Percentiles rank a stretch among this genome's conserved stretches.
Evolutionary conservation across 2,797 vertebrate species (phyloP).

Genomic region (Molossus molossus): DNA sequence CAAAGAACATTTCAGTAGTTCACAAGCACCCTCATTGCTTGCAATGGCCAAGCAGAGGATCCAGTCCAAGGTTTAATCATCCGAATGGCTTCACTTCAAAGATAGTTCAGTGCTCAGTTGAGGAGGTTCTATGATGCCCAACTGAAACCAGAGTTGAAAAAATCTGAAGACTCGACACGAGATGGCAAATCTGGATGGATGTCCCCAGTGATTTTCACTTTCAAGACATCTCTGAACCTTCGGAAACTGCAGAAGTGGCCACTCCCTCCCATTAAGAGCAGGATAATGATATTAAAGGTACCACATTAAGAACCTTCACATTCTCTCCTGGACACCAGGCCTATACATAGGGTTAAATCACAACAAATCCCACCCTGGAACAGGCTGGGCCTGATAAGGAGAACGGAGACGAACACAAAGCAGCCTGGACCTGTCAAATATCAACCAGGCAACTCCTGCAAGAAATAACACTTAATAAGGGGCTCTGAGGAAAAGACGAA

Average conservation of each 20-base stretch:
- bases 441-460: background rate
- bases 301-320: background rate
- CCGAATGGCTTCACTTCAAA: background rate
- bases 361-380: background rate
- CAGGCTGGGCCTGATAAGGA: background rate
- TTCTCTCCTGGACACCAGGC: background rate
- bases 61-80: background rate
- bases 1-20: background rate
- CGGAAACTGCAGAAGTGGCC: background rate
- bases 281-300: background rate
- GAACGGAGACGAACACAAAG: background rate
- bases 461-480: background rate
- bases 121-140: background rate
- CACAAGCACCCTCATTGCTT: background rate
- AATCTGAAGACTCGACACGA: background rate
- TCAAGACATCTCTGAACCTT: background rate
- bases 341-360: background rate
- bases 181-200: background rate
- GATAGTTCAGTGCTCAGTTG: background rate
- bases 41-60: background rate
- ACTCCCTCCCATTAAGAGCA: background rate
- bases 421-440: background rate
- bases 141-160: background rate
- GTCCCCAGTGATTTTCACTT: background rate
- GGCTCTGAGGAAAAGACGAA: background rate